Conservation (phyloP, 2,797 vertebrate species). For the Perodicticus potto region DNA sequence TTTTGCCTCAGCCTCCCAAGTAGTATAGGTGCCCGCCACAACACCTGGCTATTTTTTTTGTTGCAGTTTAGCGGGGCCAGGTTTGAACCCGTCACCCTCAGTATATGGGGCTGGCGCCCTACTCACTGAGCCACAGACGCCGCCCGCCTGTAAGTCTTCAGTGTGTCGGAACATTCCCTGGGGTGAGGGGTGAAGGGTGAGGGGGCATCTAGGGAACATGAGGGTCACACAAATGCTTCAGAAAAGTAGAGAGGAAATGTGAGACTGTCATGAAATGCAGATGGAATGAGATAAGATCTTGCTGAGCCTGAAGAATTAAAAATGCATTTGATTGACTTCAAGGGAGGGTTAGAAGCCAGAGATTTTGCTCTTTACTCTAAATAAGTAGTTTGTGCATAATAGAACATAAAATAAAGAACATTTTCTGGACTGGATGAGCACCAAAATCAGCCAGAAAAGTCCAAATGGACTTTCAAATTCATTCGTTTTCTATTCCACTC, state of each 20-base stretch:
- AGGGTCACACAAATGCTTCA: background rate
- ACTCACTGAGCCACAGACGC: too few species aligned
- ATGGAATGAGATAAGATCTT: background rate
- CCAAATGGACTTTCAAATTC: background rate
- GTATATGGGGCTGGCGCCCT: too few species aligned
- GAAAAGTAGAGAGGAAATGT: background rate
- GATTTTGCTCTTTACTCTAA: background rate
- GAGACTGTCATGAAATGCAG: background rate
- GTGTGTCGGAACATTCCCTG: background rate
- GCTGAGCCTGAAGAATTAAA: background rate
- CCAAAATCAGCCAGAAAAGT: background rate
- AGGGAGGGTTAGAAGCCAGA: background rate
- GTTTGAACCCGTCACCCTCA: too few species aligned
- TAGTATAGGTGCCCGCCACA: too few species aligned
- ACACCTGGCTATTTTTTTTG: too few species aligned
- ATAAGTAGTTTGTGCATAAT: background rate
- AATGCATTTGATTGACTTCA: background rate
- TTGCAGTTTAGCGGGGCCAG: too few species aligned
- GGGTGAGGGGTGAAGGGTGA: too few species aligned
- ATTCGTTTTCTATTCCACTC: background rate
- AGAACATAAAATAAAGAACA: background rate
- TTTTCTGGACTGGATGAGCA: background rate
- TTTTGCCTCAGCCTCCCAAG: too few species aligned
- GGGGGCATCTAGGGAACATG: fast-evolving
- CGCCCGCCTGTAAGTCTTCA: background rate